Base-by-base conservation (phyloP, 2,888 invertebrate genomes). In the Syrista parreyssii region DNA sequence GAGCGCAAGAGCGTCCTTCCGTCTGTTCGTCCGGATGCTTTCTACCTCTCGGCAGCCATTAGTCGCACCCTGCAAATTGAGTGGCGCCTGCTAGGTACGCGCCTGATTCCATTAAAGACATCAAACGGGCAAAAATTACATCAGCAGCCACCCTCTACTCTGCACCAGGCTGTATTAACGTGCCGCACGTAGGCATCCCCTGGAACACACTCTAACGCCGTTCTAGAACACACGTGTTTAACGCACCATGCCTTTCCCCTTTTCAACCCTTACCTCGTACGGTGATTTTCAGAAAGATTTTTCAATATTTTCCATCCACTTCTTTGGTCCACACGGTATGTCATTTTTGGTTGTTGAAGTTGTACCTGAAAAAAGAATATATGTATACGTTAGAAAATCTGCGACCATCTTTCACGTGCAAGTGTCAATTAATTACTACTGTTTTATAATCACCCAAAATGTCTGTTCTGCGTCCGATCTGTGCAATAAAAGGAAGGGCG, bases 71-170 rank as follows among this genome's bases (percentile, higher is more conserved):
- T 87, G 89, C 82, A 90, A 91, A 90, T 91, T 90, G 89, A 90
- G 89, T 90, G 89, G 88, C 88, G 89, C 90, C 89, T 89, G 88
- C 88, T 90, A 89, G 89, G 88, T 89, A 88, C 90, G 87, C 88
- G 88, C 89, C 88, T 91, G 89, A 91, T 91, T 90, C 88, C 88
- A 91, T 91, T 90, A 90, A 88, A 88, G 88, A 90, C 91, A 90
- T 91, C 91, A 91, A 91, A 91, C 90, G 91, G 86, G 87, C 90
- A 91, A 91, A 90, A 90, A 90, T 90, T 90, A 89, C 89, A 90
- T 90, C 90, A 89, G 86, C 89, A 86, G 86, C 86, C 88, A 88
- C 88, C 89, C 88, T 88, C 84, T 84, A 83, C 84, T 85, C 86
- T 75, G 68, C 76, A 76, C 78, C 74, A 68, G n/a, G 68, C 76